phyloP scores from a whole-genome alignment of 2,113 vertebrate species.

The Oreochromis aureus region DNA sequence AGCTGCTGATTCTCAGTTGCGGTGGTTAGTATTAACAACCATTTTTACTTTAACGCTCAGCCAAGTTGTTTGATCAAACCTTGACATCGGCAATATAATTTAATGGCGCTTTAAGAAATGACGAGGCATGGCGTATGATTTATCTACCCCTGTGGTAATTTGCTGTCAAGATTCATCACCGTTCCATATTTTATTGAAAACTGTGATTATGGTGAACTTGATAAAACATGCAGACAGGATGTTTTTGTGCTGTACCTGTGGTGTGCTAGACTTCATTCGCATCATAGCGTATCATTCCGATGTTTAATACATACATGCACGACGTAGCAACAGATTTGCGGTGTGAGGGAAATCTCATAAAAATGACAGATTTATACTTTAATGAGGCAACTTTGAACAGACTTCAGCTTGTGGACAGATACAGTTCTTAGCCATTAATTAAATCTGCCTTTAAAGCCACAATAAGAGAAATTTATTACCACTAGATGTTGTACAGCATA shows the following conservation, averaged over 20 bases:
- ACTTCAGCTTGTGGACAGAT: not conserved
- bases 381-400: not conserved
- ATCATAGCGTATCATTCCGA: not conserved
- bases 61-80: not conserved
- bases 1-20: not conserved
- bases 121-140: not conserved
- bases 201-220: not conserved
- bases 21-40: not conserved
- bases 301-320: not conserved
- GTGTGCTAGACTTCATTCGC: not conserved
- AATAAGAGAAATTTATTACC: not conserved
- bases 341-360: not conserved
- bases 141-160: not conserved
- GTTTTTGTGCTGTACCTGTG: not conserved
- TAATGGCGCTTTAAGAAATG: not conserved
- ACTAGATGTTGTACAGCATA: not conserved
- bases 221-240: not conserved
- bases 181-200: not conserved
- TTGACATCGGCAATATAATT: not conserved
- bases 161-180: not conserved
- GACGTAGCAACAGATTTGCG: not conserved
- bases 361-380: not conserved
- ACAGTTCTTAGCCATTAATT: not conserved
- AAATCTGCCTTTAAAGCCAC: not conserved
- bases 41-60: not conserved